A percentile compares a stretch with the other conserved stretches of the same genome.
Conservation (phyloP, 2,888 invertebrate genomes). For the Chymomyza fuscimana region DNA sequence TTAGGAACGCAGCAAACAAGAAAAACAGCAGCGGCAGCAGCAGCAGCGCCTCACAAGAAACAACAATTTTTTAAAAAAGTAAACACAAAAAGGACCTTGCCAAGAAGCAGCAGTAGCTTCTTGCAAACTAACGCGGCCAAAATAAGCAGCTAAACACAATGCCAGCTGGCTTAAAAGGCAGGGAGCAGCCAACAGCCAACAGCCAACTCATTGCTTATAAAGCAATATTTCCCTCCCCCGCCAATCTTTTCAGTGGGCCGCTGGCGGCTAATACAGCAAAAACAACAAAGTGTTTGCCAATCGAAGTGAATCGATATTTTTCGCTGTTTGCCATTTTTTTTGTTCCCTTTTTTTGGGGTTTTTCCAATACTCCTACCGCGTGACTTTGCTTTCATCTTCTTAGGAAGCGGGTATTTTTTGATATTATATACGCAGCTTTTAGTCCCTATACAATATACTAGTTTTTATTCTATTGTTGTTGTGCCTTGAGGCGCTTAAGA, state of each 20-base stretch:
- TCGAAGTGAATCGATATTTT: conserved; percentile 61
- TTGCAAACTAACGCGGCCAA: conserved; percentile 36
- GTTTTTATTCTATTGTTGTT: conserved; percentile 20
- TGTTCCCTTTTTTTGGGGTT: neutral
- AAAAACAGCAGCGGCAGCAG: conserved; percentile 60
- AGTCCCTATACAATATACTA: neutral
- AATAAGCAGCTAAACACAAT: conserved; percentile 37
- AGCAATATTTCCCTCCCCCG: conserved; percentile 33
- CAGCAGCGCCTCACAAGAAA: conserved; percentile 14
- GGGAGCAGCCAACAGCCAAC: neutral
- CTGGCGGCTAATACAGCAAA: conserved; percentile 30
- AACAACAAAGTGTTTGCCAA: conserved; percentile 40
- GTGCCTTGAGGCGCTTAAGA: conserved; percentile 19
- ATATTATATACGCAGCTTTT: neutral
- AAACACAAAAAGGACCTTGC: conserved; percentile 2
- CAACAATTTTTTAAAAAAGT: conserved; percentile 42
- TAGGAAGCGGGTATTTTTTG: neutral
- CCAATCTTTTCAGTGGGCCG: conserved; percentile 27
- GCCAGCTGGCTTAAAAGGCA: neutral
- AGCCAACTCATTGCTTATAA: conserved; percentile 49
- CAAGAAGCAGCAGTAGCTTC: conserved; percentile 20
- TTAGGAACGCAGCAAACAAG: conserved; percentile 46
- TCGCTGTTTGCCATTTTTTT: conserved; percentile 27
- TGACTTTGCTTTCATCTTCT: conserved; percentile 9
- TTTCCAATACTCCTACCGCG: too few relatives aligned